Percentiles rank a stretch among this genome's conserved stretches.
Evolutionary conservation across 53 echinoderm and acorn worm species (phyloP).

Genomic region (Crossaster papposus): DNA sequence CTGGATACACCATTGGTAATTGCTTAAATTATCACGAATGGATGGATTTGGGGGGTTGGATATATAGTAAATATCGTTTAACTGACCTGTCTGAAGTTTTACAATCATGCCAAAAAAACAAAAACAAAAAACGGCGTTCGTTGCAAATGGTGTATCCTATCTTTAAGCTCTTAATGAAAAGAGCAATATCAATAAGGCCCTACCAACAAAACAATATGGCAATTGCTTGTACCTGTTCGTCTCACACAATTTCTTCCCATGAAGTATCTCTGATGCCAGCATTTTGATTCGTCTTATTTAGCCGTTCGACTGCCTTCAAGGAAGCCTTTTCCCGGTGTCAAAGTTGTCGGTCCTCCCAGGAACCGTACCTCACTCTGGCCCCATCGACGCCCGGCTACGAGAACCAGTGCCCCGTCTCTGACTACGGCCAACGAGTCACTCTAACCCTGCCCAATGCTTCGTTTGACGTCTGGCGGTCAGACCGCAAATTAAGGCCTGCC

Average conservation of each 20-base stretch:
- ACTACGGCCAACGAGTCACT: constrained; percentile 54
- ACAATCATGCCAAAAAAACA: too few species aligned
- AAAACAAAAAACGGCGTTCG: too few species aligned
- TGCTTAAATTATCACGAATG: too few species aligned
- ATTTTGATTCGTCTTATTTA: too few species aligned
- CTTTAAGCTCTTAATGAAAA: too few species aligned
- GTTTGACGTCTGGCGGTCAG: constrained; percentile 51
- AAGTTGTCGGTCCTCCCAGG: constrained; percentile 64
- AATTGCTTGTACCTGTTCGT: not conserved
- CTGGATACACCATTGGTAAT: too few species aligned
- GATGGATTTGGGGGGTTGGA: too few species aligned
- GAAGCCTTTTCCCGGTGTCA: constrained; percentile 66
- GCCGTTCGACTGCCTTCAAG: not conserved
- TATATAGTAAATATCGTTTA: too few species aligned
- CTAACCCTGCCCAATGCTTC: constrained; percentile 71
- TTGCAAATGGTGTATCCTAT: too few species aligned
- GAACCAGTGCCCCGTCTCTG: constrained; percentile 62
- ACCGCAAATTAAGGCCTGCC: constrained; percentile 15
- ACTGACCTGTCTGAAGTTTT: too few species aligned
- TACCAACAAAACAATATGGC: constrained; percentile 9
- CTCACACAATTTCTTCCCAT: not conserved
- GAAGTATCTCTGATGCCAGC: not conserved
- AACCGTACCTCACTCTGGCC: constrained; percentile 64
- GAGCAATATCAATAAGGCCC: not conserved
- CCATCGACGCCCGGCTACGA: constrained; percentile 52